Conservation (phyloP, 2,113 vertebrate species). For the Felis catus region F.catus_Fca126_mat1.0 CM031418.1:105681001-105681500, state of each 20-base stretch:
- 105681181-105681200: neutral
- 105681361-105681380: neutral
- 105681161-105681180: neutral
- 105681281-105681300: neutral
- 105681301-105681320: neutral
- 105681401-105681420: neutral
- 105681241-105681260: neutral
- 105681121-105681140: neutral
- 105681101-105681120: neutral
- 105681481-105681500: neutral
- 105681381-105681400: neutral
- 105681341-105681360: neutral
- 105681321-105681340: neutral
- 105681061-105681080: neutral
- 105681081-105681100: neutral
- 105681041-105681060: neutral
- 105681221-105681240: constrained; percentile 2
- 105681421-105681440: neutral
- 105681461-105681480: neutral
- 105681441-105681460: neutral
- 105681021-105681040: neutral
- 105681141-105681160: neutral
- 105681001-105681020: neutral
- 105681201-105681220: neutral
- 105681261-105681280: neutral